Base-by-base conservation (phyloP, 2,797 vertebrate genomes). In the Carduelis carduelis region DNA sequence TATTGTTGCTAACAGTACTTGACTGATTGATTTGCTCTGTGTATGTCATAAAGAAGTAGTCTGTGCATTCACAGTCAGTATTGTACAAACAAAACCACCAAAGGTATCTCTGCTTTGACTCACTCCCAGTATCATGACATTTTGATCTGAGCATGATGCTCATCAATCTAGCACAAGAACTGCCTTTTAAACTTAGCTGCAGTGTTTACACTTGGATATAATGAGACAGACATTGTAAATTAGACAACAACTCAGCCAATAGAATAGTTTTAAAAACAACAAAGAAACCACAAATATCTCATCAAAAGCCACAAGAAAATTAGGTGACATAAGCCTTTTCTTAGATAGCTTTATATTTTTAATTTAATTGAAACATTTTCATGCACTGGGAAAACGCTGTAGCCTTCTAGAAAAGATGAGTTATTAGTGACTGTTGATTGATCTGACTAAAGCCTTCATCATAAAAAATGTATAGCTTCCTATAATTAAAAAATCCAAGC, bases 401-500 rank as follows among this genome's bases (percentile, higher is more conserved):
- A 94, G 87, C 79, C 63, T 91, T 96, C 88, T 82, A 95, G 96
- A 97, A 97, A 97, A 77, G 89, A 82, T 78, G 93, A 19, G 52
- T 92, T 98, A 97, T 97, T 97, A 96, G 96, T 64, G 80, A 83
- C 93, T 97, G 90, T 93, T 7, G 18, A 97, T 87, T 97, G 92
- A 97, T 97, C 96, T 96, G 95, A 97, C 88, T 94, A 94, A 97
- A 97, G 90, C 89, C 93, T 97, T 87, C 96, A 93, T 97, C 95
- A 98, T 98, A 97, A 98, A 98, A 98, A 97, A 98, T 98, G 95
- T 96, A 98, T 97, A 89, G 65, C 83, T 96, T 96, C 90, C 93
- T 90, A 97, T 97, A 98, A 98, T 97, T 98, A 97, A 97, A 98
- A 98, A 97, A 96, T 94, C 91, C 74, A 97, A 96, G 95, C 72